Base-by-base conservation (phyloP, 2,797 vertebrate species). In the Capromys pilorides region DNA sequence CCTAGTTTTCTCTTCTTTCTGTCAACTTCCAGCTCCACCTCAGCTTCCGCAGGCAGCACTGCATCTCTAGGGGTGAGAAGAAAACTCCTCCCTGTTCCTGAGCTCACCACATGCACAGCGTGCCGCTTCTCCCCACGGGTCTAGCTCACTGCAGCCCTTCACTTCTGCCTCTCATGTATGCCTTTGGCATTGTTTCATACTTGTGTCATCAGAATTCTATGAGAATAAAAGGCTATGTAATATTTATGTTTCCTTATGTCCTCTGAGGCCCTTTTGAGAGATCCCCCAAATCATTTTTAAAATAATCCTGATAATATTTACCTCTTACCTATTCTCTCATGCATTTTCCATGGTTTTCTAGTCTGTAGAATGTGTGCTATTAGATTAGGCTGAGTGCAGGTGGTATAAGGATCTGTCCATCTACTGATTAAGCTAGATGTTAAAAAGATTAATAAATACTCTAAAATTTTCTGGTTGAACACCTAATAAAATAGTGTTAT, bases 401-500 rank as follows among this genome's bases (percentile, higher is more conserved):
- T 6, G 0, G 19, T 73, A 11, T 39, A 39, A 79, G n/a, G 67
- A 49, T n/a, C 54, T 7, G 5, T 80, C 66, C 73, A 36, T 61
- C 67, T 73, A 75, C 66, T 19, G 0, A 22, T 71, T 59, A 64
- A 66, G 61, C 26, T 66, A 91, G 80, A 9, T 2, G 31, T 77
- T 82, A 64, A 75, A 64, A 77, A 71, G 39, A 64, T 92, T 86
- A 90, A 62, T 71, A 71, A 91, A 83, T 77, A 78, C 62, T 67
- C 64, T 75, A 12, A 71, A 78, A 45, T 90, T 59, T 73, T 73
- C 8, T 85, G 4, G 54, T 93, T 66, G 89, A 33, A 82, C 88
- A 78, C 92, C 73, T 93, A 36, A 41, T 79, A 86, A 93, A 93
- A 61, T 89, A 83, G 91, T 24, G 6, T 31, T 90, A 45, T 6